Percentiles rank a stretch among this genome's conserved stretches.
phyloP scores from a whole-genome alignment of 2,888 invertebrate species.

The Ectobius pallidus region DNA sequence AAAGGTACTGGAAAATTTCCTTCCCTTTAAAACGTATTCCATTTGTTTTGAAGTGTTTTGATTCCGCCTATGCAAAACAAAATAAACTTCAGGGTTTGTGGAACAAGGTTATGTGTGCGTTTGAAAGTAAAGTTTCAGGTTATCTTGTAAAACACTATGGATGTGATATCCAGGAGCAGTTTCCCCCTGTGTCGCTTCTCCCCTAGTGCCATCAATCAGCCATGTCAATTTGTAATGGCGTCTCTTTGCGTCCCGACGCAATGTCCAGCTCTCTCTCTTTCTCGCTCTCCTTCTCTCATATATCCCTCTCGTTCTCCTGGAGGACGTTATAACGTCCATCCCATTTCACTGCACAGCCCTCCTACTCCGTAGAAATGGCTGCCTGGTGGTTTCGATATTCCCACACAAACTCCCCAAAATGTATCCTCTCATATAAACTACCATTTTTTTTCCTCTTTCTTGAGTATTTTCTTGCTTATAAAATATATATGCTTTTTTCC shows the following conservation, averaged over 20 bases:
- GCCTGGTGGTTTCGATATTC: slow-evolving; percentile 36
- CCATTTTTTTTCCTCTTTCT: neutral
- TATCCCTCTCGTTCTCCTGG: too few relatives aligned
- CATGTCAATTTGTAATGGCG: slow-evolving; percentile 63
- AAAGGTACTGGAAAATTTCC: too few relatives aligned
- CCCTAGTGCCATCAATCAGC: slow-evolving; percentile 58
- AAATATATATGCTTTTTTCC: too few relatives aligned
- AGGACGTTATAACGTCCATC: slow-evolving; percentile 31
- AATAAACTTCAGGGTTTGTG: too few relatives aligned
- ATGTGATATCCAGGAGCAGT: neutral
- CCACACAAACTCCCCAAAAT: slow-evolving; percentile 14
- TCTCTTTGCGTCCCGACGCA: slow-evolving; percentile 52
- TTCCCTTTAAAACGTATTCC: too few relatives aligned
- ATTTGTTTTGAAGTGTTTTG: too few relatives aligned
- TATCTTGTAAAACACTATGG: slow-evolving; percentile 7
- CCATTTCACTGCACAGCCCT: slow-evolving; percentile 28
- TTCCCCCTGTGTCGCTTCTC: slow-evolving; percentile 25
- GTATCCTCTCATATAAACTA: slow-evolving; percentile 5
- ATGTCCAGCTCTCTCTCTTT: slow-evolving; percentile 35
- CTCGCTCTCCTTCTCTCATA: neutral
- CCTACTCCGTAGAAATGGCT: slow-evolving; percentile 26
- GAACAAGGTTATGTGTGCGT: too few relatives aligned
- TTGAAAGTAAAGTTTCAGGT: neutral
- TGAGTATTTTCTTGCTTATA: too few relatives aligned
- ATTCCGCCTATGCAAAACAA: too few relatives aligned